Evolutionary conservation across 2,888 invertebrate genomes (phyloP), one percentile per base, ranked within the genome.

Genomic region (Lasioglossum vierecki): DNA sequence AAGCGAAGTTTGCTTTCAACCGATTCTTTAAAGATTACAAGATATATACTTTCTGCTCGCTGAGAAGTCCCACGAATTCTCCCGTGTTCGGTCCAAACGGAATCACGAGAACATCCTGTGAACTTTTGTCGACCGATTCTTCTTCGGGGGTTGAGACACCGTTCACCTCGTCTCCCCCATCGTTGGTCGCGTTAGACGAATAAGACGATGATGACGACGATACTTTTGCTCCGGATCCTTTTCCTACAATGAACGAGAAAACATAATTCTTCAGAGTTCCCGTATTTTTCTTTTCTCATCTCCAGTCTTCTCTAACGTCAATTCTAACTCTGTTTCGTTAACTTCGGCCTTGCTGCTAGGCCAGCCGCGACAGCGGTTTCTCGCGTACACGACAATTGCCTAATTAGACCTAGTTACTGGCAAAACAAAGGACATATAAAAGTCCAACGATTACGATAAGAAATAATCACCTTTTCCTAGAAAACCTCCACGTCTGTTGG

Each of bases 81-180:
- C 96, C 96, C 44, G 95, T 95, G 35, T 95, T 96, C 78, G 96
- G 95, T 26, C 96, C 96, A 79, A 98, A 96, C 35, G 97, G 96
- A 91, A 98, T 97, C 66, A 98, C 96, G 39, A 98, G 95, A n/a
- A 98, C 97, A 5, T 95, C 95, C 84, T 96, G 96, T 39, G 93
- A 92, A 60, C 91, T 94, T 87, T 94, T 95, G 77, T 94, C 94
- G 15, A 88, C 76, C 41, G 87, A 81, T 63, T 95, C 95, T 18
- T 94, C 94, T 81, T 94, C 95, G 5, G 88, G 85, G 1, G 82
- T 84, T 0, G 80, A 84, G 5, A 80, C 85, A 15, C 89, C 93
- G 76, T 94, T 95, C 39, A 91, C 87, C 39, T 92, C 92, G 66
- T 94, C 94, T 11, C 90, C 91, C 26, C 91, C 92, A 80, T 93